These are phyloP conservation scores for Rhabditophanes sp. DNA, from an alignment of 2,888 invertebrate species.

Conservation along the genomic window DNA sequence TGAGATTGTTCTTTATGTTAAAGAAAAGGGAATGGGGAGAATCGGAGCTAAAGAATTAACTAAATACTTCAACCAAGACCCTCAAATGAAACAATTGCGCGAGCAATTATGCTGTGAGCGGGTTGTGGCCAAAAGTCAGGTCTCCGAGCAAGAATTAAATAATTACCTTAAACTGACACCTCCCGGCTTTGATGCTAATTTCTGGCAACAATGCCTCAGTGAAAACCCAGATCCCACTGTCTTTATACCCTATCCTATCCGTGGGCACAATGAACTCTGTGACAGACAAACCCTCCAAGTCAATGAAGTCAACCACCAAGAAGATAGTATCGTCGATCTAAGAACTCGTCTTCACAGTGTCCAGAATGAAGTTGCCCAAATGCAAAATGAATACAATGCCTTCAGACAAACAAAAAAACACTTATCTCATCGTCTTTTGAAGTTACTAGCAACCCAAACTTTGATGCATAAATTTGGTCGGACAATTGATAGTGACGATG, in stretches of 20 bases:
- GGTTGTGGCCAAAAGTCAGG: slow-evolving; percentile 59
- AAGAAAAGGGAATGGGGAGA: slow-evolving; percentile 54
- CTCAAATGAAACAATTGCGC: slow-evolving; percentile 58
- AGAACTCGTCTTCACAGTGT: background rate
- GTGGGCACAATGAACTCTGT: slow-evolving; percentile 61
- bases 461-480: too few species aligned
- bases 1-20: slow-evolving; percentile 58
- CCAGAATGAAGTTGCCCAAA: background rate
- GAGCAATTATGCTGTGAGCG: slow-evolving; percentile 57
- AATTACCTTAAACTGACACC: slow-evolving; percentile 82
- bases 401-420: slow-evolving; percentile 3
- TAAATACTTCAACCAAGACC: slow-evolving; percentile 52
- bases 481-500: too few species aligned
- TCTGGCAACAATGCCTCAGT: slow-evolving; percentile 87
- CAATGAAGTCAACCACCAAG: slow-evolving; percentile 11
- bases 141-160: slow-evolving; percentile 54
- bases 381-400: background rate
- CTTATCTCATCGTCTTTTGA: slow-evolving; percentile 3
- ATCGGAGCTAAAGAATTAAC: slow-evolving; percentile 46
- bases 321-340: slow-evolving; percentile 2
- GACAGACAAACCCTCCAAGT: slow-evolving; percentile 51
- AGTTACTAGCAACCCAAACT: too few species aligned
- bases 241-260: slow-evolving; percentile 79
- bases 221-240: slow-evolving; percentile 81
- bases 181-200: slow-evolving; percentile 51